Evolutionary conservation across 2,113 vertebrate species (phyloP).

Genomic region (Dromiciops gliroides): DNA sequence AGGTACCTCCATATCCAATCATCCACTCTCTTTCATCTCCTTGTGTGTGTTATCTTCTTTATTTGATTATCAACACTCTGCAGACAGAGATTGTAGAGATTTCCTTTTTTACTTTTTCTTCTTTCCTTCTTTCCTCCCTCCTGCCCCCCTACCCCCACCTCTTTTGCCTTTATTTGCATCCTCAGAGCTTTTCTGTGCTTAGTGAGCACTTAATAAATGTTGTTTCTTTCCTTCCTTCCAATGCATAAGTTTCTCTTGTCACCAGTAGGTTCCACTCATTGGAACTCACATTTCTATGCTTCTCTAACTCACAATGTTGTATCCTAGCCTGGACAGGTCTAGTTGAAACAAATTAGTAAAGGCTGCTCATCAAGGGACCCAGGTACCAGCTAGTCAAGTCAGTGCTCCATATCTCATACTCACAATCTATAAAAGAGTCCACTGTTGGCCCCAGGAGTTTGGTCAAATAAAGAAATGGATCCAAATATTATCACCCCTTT

Average conservation of each 20-base stretch:
- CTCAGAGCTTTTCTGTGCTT: too few species aligned
- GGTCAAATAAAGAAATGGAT: neutral
- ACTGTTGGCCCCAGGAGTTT: neutral
- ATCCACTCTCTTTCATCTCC: neutral
- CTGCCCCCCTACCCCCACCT: too few species aligned
- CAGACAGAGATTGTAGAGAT: neutral
- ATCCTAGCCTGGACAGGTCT: neutral
- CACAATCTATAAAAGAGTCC: neutral
- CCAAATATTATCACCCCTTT: neutral
- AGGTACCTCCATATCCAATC: neutral
- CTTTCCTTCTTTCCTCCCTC: too few species aligned
- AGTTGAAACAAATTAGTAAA: neutral
- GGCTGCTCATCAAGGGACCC: too few species aligned
- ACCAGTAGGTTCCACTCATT: neutral
- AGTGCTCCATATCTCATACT: neutral
- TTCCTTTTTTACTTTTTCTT: too few species aligned
- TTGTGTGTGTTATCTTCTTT: neutral
- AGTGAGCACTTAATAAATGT: too few species aligned
- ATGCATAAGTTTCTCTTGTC: neutral
- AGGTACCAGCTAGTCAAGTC: neutral
- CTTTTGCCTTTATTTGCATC: neutral
- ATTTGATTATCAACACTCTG: neutral
- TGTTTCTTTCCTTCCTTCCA: too few species aligned
- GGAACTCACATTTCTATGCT: neutral
- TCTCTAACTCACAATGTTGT: neutral